These are phyloP conservation scores for Machimus atricapillus DNA, from an alignment of 2,888 invertebrate species.

Conservation along the genomic window DNA sequence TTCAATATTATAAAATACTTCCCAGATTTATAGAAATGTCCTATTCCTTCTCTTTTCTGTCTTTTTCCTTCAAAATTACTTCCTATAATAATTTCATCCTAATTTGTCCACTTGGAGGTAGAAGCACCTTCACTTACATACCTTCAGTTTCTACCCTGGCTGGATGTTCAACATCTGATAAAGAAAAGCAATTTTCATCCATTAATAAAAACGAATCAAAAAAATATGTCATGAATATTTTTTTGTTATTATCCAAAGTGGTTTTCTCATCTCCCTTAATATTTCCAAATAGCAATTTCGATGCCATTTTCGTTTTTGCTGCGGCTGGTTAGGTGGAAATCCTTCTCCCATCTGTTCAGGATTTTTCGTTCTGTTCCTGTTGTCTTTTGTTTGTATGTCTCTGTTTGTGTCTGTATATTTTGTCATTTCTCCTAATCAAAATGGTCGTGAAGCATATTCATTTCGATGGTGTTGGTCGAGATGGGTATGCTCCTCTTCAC, in stretches of 20 bases:
- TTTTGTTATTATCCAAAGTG: slow-evolving; percentile 48
- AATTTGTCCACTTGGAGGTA: background rate
- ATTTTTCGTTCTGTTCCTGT: background rate
- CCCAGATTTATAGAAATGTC: background rate
- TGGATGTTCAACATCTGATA: background rate
- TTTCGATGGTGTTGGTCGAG: background rate
- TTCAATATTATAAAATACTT: no score
- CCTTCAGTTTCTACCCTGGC: background rate
- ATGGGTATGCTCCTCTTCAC: background rate
- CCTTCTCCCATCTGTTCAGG: background rate
- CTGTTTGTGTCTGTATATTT: background rate
- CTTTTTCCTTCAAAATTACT: background rate
- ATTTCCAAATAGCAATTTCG: slow-evolving; percentile 43
- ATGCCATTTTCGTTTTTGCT: slow-evolving; percentile 41
- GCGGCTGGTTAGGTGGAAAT: slow-evolving; percentile 17
- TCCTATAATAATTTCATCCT: background rate
- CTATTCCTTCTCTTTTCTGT: background rate
- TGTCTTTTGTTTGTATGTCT: background rate
- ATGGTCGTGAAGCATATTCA: slow-evolving; percentile 30
- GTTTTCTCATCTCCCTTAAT: slow-evolving; percentile 42
- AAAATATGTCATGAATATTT: slow-evolving; percentile 27
- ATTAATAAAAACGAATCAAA: slow-evolving; percentile 14
- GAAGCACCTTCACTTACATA: background rate
- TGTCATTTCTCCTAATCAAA: slow-evolving; percentile 37
- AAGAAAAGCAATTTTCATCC: slow-evolving; percentile 37